Base-by-base conservation (phyloP, 2,888 invertebrate species). In the Penaeus monodon region DNA sequence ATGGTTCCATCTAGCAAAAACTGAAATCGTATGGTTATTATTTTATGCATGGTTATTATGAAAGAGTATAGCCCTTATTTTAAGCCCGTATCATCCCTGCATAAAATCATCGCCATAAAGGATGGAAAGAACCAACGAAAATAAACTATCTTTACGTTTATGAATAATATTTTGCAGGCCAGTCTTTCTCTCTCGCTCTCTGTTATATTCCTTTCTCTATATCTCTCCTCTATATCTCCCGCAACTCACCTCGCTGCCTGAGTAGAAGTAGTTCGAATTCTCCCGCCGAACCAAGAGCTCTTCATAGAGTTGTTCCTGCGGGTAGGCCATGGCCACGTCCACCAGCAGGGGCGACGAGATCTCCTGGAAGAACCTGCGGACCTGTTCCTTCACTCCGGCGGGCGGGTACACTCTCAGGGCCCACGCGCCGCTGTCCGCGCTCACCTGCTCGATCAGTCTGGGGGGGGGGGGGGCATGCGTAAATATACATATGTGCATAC, bases 401-500 rank as follows among this genome's bases (percentile, higher is more conserved):
- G 94, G 95, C 92, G 95, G 95, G 92, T 95, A 95, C 90, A 96
- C 95, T 92, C 95, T 94, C 3, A 95, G 93, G 91, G 95, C 94
- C 92, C 95, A 95, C 7, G 95, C 96, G 49, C 93, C 93, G 92
- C 95, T 95, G 88, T 94, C 94, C 33, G 94, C 92, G 0, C 87
- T 81, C 14, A 89, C 88, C 20, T 80, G 83, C 91, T 95, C 94
- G 38, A 96, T 92, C 92, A 96, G 95, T 38, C 93, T 92, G 90
- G n/a, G 17, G 90, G n/a, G 33, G 79, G 64, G 14, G 57, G 1
- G 22, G 20, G 4, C 6, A 49, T 49, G 7, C 49, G 7, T 12
- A 49, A 12, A 38, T 38, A 33, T 3, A 33, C 3, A 33, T 33
- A 8, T 8, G 7, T 49, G 7, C 14, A 49, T 49, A 1, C 2